These are phyloP conservation scores for Myotis myotis DNA, from an alignment of 2,797 vertebrate species.

Conservation along the genomic window DNA sequence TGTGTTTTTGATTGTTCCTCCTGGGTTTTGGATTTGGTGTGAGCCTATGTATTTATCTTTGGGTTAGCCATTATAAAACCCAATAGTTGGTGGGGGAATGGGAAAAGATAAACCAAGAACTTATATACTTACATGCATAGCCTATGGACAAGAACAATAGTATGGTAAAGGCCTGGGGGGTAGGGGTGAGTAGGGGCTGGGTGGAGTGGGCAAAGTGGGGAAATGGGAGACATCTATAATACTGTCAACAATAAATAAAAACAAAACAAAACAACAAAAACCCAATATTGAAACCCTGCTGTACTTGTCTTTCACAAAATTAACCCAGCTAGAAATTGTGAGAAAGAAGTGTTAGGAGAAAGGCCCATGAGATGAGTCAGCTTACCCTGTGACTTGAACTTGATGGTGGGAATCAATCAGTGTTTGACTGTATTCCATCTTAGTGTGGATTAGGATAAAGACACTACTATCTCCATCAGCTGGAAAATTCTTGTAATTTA, in stretches of 20 bases:
- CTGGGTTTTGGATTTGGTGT: background rate
- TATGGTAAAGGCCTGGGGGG: too few species aligned
- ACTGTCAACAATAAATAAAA: too few species aligned
- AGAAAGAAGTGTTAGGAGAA: background rate
- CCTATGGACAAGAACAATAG: too few species aligned
- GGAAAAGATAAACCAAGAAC: too few species aligned
- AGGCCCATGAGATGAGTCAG: background rate
- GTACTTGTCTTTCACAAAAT: background rate
- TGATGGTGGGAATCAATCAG: background rate
- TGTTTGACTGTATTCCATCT: background rate
- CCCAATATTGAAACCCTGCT: background rate
- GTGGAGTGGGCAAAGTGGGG: too few species aligned
- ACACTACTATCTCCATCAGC: background rate
- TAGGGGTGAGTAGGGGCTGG: too few species aligned
- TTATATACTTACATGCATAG: too few species aligned
- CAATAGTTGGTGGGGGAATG: background rate
- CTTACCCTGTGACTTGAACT: background rate
- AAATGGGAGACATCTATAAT: too few species aligned
- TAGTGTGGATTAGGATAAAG: background rate
- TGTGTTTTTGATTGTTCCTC: background rate
- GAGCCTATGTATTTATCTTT: background rate
- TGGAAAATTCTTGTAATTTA: constrained; percentile 30
- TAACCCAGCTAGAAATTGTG: background rate
- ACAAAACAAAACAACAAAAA: background rate
- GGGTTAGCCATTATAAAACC: background rate